Conservation (phyloP, 2,797 vertebrate species). For the Pagetopsis macropterus region DNA sequence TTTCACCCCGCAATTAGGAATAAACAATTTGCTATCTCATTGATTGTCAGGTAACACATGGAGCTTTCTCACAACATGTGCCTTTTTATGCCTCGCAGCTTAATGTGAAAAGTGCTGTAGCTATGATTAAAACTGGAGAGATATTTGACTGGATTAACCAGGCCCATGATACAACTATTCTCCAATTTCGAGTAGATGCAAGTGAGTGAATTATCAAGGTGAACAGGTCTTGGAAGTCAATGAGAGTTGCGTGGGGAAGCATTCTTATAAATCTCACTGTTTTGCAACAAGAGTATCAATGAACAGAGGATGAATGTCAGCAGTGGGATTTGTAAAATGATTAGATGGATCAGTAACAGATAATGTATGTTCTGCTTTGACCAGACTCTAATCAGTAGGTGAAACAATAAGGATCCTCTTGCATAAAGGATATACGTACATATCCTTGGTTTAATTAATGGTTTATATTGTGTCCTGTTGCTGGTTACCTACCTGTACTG, state of each 20-base stretch:
- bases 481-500: not conserved
- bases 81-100: not conserved
- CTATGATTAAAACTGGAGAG: not conserved
- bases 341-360: not conserved
- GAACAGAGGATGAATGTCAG: not conserved
- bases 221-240: not conserved
- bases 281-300: not conserved
- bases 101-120: not conserved
- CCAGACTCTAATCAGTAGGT: not conserved
- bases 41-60: not conserved
- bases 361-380: not conserved
- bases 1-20: conserved; percentile 2
- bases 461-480: not conserved
- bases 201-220: not conserved
- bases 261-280: not conserved
- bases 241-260: accelerated
- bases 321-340: not conserved
- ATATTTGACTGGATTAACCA: not conserved
- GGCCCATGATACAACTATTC: too few relatives aligned
- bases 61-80: not conserved
- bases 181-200: conserved; percentile 14
- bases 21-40: not conserved
- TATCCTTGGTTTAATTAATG: not conserved
- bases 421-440: not conserved
- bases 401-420: not conserved